A percentile compares a stretch with the other conserved stretches of the same genome.
Evolutionary conservation across 2,113 vertebrate species (phyloP).

Genomic region (Phainopepla nitens): DNA sequence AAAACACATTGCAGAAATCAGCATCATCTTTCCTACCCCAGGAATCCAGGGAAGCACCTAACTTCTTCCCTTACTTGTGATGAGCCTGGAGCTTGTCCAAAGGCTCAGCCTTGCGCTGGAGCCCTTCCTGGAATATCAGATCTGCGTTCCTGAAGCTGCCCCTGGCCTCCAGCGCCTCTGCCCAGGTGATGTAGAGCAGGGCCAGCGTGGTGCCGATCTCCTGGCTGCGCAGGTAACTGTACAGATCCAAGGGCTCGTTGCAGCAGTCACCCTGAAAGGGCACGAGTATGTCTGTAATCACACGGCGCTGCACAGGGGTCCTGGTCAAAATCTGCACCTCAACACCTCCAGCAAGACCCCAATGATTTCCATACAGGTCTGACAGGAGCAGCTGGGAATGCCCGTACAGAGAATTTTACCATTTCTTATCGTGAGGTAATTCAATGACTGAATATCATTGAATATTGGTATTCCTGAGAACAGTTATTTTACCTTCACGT

Average conservation of each 20-base stretch:
- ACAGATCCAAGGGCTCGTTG: conserved; percentile 87
- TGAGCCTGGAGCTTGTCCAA: conserved; percentile 84
- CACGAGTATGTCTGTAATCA: background rate
- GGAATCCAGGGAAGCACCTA: fast-evolving
- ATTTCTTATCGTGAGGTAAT: background rate
- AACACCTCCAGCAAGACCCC: background rate
- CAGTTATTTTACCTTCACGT: background rate
- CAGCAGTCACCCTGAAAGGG: conserved; percentile 78
- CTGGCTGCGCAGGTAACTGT: conserved; percentile 87
- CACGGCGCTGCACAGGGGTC: background rate
- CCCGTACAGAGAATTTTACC: background rate
- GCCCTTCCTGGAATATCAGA: conserved; percentile 84
- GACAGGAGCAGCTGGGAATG: background rate
- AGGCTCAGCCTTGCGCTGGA: conserved; percentile 83
- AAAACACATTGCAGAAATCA: background rate
- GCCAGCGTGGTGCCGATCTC: conserved; percentile 84
- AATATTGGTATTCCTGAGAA: background rate
- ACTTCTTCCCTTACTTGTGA: conserved; percentile 78
- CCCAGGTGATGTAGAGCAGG: conserved; percentile 90
- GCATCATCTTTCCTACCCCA: background rate
- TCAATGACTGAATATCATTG: background rate
- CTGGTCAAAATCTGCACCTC: background rate
- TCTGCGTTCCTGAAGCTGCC: conserved; percentile 88
- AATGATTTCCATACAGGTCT: background rate
- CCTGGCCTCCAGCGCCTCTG: conserved; percentile 87